Conservation (phyloP, 2,888 invertebrate species). For the Noctua janthe region DNA sequence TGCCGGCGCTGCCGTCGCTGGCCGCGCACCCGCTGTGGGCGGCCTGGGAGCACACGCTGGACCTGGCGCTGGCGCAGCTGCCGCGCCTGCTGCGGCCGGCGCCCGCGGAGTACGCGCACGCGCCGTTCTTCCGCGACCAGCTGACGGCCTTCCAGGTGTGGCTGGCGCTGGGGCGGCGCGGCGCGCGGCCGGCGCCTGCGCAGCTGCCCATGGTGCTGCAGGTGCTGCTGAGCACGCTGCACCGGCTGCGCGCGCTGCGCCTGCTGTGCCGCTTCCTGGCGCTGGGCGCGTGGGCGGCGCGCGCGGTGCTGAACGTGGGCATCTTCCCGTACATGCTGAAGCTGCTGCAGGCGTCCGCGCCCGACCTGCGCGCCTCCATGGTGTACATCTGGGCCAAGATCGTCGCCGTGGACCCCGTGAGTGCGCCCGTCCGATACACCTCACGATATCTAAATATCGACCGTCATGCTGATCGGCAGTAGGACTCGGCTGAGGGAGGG, state of each 20-base stretch:
- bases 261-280: constrained; percentile 98
- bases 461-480: neutral
- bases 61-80: constrained; percentile 97
- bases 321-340: constrained; percentile 99
- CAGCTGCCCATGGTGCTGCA: constrained; percentile 91
- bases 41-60: constrained; percentile 99
- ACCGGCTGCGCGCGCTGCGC: constrained; percentile 98
- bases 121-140: constrained; percentile 99
- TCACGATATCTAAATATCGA: neutral
- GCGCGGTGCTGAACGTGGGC: constrained; percentile 98
- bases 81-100: constrained; percentile 93
- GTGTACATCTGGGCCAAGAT: constrained; percentile 99
- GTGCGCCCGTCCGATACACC: neutral
- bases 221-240: constrained; percentile 91
- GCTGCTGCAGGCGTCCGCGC: constrained; percentile 97
- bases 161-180: constrained; percentile 92
- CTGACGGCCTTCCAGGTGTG: constrained; percentile 99
- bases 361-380: constrained; percentile 97
- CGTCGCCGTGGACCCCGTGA: constrained; percentile 96
- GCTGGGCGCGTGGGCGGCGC: constrained; percentile 96
- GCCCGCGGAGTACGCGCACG: constrained; percentile 91
- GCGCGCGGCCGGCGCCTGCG: constrained; percentile 93
- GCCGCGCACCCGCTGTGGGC: constrained; percentile 98
- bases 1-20: constrained; percentile 97
- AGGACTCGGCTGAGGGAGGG: neutral